These are phyloP conservation scores for Dinoponera quadriceps DNA, from an alignment of 1,140 invertebrate species.

Conservation along the genomic window DNA sequence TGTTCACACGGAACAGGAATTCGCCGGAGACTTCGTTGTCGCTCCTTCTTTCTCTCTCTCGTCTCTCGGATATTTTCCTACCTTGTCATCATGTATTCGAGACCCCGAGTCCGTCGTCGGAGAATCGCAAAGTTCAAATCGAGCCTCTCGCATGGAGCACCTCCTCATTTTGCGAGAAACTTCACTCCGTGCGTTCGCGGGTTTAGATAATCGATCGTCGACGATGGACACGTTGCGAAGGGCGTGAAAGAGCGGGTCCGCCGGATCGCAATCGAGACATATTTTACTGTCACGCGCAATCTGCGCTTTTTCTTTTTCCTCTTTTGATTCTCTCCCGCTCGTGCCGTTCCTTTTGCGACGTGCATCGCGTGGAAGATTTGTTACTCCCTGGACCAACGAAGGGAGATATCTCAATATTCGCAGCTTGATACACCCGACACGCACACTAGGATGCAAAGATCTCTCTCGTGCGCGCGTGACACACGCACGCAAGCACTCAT, in stretches of 20 bases:
- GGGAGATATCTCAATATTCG: constrained; percentile 78
- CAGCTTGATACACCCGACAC: constrained; percentile 70
- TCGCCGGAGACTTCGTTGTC: constrained; percentile 63
- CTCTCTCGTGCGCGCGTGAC: background rate
- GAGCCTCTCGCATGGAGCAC: too few relatives aligned
- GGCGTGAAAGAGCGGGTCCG: constrained; percentile 2
- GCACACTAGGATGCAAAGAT: constrained; percentile 7
- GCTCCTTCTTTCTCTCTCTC: background rate
- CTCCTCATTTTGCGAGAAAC: too few relatives aligned
- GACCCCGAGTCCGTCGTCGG: background rate
- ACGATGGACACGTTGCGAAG: background rate
- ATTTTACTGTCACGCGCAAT: constrained; percentile 51
- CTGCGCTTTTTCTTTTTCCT: constrained; percentile 3
- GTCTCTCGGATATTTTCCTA: background rate
- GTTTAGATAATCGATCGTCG: constrained; percentile 13
- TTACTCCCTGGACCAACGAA: constrained; percentile 6
- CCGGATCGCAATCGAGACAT: constrained; percentile 40
- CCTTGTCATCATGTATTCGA: background rate
- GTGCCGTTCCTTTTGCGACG: constrained; percentile 48
- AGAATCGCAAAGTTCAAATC: too few relatives aligned
- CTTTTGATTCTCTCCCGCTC: background rate
- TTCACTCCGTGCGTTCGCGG: background rate
- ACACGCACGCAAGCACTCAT: background rate
- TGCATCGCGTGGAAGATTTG: constrained; percentile 46
- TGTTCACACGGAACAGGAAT: constrained; percentile 79